A percentile compares a stretch with the other conserved stretches of the same genome.
Evolutionary conservation across 2,113 vertebrate species (phyloP).

Genomic region (Talpa occidentalis): DNA sequence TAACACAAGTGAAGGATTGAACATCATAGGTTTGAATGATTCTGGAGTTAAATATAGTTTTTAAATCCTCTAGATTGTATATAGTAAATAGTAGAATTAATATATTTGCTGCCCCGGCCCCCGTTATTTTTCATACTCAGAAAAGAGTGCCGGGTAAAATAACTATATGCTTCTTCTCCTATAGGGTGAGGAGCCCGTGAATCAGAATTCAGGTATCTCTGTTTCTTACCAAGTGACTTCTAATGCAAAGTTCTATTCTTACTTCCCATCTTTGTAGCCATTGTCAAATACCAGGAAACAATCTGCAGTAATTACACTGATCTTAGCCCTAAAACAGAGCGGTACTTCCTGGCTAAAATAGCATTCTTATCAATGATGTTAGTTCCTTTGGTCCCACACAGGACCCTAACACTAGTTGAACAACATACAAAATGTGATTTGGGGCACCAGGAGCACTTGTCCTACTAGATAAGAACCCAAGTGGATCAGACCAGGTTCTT

Average conservation of each 20-base stretch:
- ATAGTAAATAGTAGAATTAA: background rate
- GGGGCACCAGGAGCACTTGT: background rate
- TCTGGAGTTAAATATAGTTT: background rate
- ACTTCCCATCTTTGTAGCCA: background rate
- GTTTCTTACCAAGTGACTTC: background rate
- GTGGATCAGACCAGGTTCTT: background rate
- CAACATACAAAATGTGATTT: background rate
- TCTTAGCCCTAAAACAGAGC: background rate
- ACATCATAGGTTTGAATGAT: background rate
- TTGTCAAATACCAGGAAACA: background rate
- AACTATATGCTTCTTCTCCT: background rate
- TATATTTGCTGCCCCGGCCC: background rate
- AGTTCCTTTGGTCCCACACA: background rate
- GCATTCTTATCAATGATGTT: background rate
- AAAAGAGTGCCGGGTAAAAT: background rate
- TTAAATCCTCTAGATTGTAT: background rate
- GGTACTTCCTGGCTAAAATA: background rate
- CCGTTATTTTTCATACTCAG: background rate
- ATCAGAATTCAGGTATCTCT: background rate
- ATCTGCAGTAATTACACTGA: background rate
- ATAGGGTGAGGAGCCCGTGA: background rate
- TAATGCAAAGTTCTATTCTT: background rate
- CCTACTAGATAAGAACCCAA: background rate
- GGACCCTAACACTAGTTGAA: background rate
- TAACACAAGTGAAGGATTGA: background rate